phyloP scores from a whole-genome alignment of 1,140 invertebrate species.

The Apocrypta bakeri region DNA sequence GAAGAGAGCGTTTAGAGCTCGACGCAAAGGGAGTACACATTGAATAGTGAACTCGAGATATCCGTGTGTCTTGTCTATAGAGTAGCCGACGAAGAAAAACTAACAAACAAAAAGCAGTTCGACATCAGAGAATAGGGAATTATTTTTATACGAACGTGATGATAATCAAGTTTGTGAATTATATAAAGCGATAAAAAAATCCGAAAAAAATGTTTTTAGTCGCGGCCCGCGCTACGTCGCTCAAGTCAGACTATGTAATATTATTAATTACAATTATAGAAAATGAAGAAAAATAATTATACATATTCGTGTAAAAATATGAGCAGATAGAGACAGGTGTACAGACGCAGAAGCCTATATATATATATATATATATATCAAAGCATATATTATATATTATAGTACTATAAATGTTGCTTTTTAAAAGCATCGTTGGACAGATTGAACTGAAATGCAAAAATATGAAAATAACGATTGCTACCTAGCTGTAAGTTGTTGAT shows the following conservation, averaged over 20 bases:
- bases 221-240: background rate
- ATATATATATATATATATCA: background rate
- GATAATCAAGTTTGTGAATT: slow-evolving; percentile 61
- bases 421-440: too few relatives aligned
- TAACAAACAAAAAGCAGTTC: slow-evolving; percentile 12
- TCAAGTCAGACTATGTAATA: background rate
- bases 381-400: too few relatives aligned
- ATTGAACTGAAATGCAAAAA: slow-evolving; percentile 3
- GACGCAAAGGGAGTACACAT: background rate
- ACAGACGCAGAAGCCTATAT: slow-evolving; percentile 32
- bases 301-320: background rate
- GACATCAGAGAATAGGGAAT: slow-evolving; percentile 55
- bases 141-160: slow-evolving; percentile 69
- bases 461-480: slow-evolving; percentile 21
- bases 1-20: slow-evolving; percentile 12
- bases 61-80: too few relatives aligned
- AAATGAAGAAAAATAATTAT: background rate
- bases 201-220: slow-evolving; percentile 33
- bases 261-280: background rate
- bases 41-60: background rate
- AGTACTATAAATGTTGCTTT: background rate
- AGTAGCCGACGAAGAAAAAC: slow-evolving; percentile 5
- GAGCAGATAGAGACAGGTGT: background rate
- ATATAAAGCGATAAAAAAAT: slow-evolving; percentile 40
- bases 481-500: slow-evolving; percentile 48